Conservation (phyloP, 2,113 vertebrate species). For the Cercocebus atys region DNA sequence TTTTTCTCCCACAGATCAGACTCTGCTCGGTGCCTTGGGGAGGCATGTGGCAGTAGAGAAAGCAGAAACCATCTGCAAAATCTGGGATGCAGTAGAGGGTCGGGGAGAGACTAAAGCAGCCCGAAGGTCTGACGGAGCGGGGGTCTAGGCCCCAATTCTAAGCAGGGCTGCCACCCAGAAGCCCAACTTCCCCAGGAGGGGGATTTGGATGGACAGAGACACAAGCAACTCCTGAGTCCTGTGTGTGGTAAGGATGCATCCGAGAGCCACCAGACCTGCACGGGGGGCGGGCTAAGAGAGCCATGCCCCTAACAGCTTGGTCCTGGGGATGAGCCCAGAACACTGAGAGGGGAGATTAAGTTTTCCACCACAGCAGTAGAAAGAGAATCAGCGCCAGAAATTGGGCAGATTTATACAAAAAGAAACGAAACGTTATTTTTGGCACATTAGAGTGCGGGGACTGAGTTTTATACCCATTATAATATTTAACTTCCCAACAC, state of each 20-base stretch:
- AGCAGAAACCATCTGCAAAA: not conserved
- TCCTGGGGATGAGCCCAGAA: not conserved
- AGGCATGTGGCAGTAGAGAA: not conserved
- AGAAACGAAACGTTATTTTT: not conserved
- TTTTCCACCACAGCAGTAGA: not conserved
- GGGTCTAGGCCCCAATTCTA: not conserved
- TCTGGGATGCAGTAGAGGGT: not conserved
- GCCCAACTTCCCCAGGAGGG: not conserved
- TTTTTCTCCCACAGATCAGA: not conserved
- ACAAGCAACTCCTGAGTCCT: accelerated
- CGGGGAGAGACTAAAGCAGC: not conserved
- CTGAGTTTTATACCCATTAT: not conserved
- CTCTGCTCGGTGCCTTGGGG: not conserved
- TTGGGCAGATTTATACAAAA: not conserved
- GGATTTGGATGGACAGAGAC: not conserved
- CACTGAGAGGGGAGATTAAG: not conserved
- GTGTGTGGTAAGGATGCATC: accelerated
- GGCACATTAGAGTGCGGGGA: not conserved
- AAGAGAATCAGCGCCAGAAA: not conserved
- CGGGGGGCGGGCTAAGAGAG: not conserved
- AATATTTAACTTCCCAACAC: not conserved
- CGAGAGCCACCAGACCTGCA: accelerated
- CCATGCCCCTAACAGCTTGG: too few relatives aligned
- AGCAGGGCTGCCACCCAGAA: accelerated
- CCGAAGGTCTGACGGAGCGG: not conserved